Percentiles rank a stretch among this genome's conserved stretches.
These are phyloP conservation scores for Caenorhabditis parvicauda DNA, from an alignment of 2,888 invertebrate genomes.

Conservation along the genomic window DNA sequence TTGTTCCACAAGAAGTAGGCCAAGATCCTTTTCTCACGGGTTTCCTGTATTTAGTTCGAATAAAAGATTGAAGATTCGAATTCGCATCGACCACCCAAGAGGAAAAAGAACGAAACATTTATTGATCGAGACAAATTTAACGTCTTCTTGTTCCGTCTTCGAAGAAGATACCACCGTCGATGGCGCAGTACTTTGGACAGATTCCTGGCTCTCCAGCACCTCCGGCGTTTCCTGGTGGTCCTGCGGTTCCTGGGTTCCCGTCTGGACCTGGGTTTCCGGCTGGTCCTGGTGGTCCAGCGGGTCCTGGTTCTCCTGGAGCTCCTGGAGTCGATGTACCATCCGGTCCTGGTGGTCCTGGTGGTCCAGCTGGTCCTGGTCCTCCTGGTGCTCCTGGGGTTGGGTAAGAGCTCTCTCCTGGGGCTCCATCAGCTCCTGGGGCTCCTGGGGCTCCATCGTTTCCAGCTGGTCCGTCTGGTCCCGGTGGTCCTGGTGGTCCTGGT, in stretches of 20 bases:
- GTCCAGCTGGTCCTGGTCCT: conserved; percentile 36
- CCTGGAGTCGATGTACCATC: neutral
- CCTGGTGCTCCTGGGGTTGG: conserved; percentile 6
- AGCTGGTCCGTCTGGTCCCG: neutral
- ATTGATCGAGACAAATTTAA: too few relatives aligned
- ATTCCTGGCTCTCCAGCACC: too few relatives aligned
- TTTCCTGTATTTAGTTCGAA: too few relatives aligned
- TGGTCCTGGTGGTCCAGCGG: conserved; percentile 25
- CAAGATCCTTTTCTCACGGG: too few relatives aligned
- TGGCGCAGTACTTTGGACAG: too few relatives aligned
- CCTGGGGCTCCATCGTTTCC: conserved; percentile 2
- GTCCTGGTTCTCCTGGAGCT: conserved; percentile 11
- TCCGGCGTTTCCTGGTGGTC: conserved; percentile 35
- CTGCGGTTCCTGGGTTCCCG: conserved; percentile 29
- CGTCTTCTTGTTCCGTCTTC: too few relatives aligned
- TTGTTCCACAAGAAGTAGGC: too few relatives aligned
- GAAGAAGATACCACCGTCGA: too few relatives aligned
- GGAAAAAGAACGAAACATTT: too few relatives aligned
- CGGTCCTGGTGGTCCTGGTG: conserved; percentile 19
- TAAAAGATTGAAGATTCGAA: too few relatives aligned
- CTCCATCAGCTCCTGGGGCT: neutral
- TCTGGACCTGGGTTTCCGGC: conserved; percentile 30
- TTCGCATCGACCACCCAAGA: too few relatives aligned
- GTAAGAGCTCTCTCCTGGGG: neutral
- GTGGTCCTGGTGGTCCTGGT: neutral